Percentiles rank a stretch among this genome's conserved stretches.
Evolutionary conservation across 2,113 vertebrate species (phyloP).

Genomic region (Xerus inauris): DNA sequence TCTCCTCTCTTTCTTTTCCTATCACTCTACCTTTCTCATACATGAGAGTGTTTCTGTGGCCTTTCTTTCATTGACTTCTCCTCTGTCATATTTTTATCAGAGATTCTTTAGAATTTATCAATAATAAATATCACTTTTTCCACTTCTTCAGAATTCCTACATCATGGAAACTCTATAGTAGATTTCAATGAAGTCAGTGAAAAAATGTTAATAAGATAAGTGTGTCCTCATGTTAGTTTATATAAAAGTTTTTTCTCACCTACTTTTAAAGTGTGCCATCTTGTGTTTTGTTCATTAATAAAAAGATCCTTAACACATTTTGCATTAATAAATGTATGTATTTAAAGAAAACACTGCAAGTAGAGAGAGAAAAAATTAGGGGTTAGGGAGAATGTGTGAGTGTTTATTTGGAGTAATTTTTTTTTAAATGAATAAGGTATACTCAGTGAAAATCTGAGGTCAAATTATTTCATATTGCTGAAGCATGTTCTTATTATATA

Average conservation of each 20-base stretch:
- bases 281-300: background rate
- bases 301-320: background rate
- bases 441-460: conserved; percentile 21
- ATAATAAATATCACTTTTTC: background rate
- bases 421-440: conserved; percentile 17
- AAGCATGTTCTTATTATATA: conserved; percentile 34
- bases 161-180: background rate
- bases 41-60: background rate
- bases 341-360: background rate
- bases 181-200: background rate
- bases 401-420: background rate
- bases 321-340: background rate
- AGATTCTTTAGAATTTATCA: background rate
- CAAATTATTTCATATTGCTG: background rate
- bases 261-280: background rate
- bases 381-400: accelerated
- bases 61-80: background rate
- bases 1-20: background rate
- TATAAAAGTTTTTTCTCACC: background rate
- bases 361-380: background rate
- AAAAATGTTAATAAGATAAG: background rate
- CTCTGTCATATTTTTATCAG: background rate
- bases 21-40: background rate
- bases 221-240: background rate
- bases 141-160: background rate